Evolutionary conservation across 1,140 invertebrate genomes (phyloP), one percentile per base, ranked within the genome.

Genomic region (Solenopsis fugax): DNA sequence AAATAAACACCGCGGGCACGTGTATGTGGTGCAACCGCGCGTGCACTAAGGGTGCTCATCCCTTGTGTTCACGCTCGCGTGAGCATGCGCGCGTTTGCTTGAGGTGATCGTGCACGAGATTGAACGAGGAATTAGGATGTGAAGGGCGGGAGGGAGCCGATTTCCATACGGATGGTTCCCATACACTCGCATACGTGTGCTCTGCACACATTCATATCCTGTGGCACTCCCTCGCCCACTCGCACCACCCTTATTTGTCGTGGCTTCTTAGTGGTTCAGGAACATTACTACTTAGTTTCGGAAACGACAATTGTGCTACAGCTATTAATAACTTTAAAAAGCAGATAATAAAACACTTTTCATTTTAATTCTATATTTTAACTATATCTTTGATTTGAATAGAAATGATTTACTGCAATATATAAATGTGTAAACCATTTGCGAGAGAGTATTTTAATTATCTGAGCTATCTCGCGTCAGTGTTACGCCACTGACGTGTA

Each of bases 131-230:
- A 88, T 90, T 85, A 88, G 86, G 75, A 41, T 76, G 82, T 80
- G 82, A 88, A 50, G 67, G 84, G 60, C 34, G 56, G 50, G 64
- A 81, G 64, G 18, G 54, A 54, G 64, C 75, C 85, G 52, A 90
- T 90, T 90, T 90, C 88, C 88, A 90, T 93, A 85, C 71, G 89
- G 88, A 90, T 86, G 81, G 56, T 71, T 82, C 64, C 52, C 88
- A 72, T 29, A 80, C 85, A 62, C 45, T 13, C 50, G 56, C 50
- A 24, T 18, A 21, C 58, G 7, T 41, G 16, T 16, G 10, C 10
- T 21, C 5, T 4, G 37, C 50, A 12, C 72, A 37, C 80, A 80
- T 75, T 62, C 48, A 29, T 29, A n/a, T 34, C 29, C 37, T 76
- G 54, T 50, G 72, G 71, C 85, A 85, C 34, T 60, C 82, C 29